Evolutionary conservation across 2,113 vertebrate genomes (phyloP).

Genomic region (Octodon degus): DNA sequence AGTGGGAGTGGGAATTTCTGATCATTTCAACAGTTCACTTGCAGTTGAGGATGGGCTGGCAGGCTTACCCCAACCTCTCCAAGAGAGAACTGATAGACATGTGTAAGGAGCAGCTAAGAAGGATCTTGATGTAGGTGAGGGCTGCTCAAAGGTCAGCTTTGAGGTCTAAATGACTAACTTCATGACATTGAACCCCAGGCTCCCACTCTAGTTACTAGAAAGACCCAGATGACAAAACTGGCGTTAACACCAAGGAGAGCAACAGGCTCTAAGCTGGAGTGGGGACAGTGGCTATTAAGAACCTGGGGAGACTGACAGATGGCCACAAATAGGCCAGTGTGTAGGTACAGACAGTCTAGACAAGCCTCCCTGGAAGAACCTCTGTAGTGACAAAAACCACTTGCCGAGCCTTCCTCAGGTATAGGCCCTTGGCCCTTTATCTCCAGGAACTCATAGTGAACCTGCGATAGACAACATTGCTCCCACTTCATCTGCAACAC

Average conservation of each 20-base stretch:
- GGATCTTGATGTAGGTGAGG: not conserved
- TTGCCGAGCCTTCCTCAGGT: not conserved
- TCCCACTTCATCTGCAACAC: not conserved
- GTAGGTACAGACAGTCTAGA: not conserved
- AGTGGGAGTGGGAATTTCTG: not conserved
- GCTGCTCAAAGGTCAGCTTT: not conserved
- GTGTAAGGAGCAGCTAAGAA: not conserved
- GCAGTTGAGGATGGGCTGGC: not conserved
- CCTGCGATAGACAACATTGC: not conserved
- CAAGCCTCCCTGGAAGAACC: not conserved
- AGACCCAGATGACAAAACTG: not conserved
- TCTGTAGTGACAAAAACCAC: not conserved
- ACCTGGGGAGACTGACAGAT: not conserved
- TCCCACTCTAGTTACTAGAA: not conserved
- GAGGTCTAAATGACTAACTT: not conserved
- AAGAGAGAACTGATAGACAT: not conserved
- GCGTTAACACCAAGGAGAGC: not conserved
- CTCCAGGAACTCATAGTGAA: not conserved
- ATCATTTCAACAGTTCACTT: not conserved
- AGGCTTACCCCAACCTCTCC: not conserved
- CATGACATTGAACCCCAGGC: not conserved
- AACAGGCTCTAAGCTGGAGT: not conserved
- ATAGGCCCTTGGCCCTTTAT: not conserved
- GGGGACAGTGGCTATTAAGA: not conserved
- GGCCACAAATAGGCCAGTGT: not conserved